Base-by-base conservation (phyloP, 1,140 invertebrate species). In the Drosophila albomicans region DNA sequence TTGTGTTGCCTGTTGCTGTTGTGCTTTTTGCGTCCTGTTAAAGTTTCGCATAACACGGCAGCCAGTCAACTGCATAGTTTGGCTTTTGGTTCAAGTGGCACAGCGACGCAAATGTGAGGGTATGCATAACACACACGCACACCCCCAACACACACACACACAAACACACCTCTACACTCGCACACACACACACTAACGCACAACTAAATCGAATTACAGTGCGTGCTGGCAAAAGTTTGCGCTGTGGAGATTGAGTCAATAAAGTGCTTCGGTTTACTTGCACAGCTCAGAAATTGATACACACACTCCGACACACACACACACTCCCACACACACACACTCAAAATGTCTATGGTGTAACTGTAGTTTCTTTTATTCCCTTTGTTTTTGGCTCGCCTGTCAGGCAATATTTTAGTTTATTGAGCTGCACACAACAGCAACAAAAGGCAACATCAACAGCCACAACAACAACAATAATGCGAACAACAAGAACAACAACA, bases 181-280 rank as follows among this genome's bases (percentile, higher is more conserved):
- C 54, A 61, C 8, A 32, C 45, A 64, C 72, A 71, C 66, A 75
- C 70, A 81, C 67, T 62, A 71, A 30, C 51, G 57, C 45, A 52
- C 45, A 74, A 65, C 66, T 72, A 84, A 81, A 89, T 89, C 66
- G 63, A 91, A 85, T 91, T 87, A 81, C 78, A 69, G 63, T 75
- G 46, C 64, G 78, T 79, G 74, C 65, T 54, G 48, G 63, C 68
- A 79, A 85, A 25, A 89, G 78, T 91, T 91, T 91, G 71, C 76
- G 78, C 73, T 75, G 74, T 76, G 69, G 66, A 81, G 84, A 88
- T 89, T 88, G 84, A 88, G 85, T 84, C 84, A 85, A 84, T 88
- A 88, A 84, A 88, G 78, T 76, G 84, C 70, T 87, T 78, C 67
- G 71, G 56, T 68, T 76, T 74, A 63, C 49, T 79, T 61, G 63